A percentile compares a stretch with the other conserved stretches of the same genome.
Evolutionary conservation across 2,113 vertebrate genomes (phyloP).

Genomic region (Protobothrops flavoviridis): DNA sequence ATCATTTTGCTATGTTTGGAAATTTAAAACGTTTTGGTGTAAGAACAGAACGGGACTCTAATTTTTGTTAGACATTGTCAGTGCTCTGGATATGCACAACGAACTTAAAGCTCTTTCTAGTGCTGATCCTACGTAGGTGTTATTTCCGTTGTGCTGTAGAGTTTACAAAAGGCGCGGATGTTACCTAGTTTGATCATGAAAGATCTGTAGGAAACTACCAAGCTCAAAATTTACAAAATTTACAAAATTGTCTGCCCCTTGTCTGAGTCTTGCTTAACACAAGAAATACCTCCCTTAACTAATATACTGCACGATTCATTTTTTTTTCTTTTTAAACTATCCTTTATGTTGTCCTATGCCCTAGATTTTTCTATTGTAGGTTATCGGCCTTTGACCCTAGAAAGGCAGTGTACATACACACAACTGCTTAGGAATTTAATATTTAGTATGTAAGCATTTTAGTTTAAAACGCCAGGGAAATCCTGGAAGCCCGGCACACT

Average conservation of each 20-base stretch:
- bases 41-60: not conserved
- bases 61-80: not conserved
- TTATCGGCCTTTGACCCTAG: not conserved
- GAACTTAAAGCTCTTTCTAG: not conserved
- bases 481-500: not conserved
- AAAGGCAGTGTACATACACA: not conserved
- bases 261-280: not conserved
- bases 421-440: not conserved
- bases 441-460: not conserved
- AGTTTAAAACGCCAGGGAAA: not conserved
- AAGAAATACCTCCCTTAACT: not conserved
- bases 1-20: not conserved
- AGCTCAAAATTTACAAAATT: not conserved
- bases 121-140: no score
- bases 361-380: not conserved
- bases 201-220: not conserved
- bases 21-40: not conserved
- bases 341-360: not conserved
- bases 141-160: not conserved
- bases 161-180: not conserved
- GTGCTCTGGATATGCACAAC: not conserved
- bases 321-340: not conserved
- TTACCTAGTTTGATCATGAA: not conserved
- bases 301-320: not conserved
- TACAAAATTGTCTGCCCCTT: not conserved